Evolutionary conservation across 2,113 vertebrate genomes (phyloP).

Genomic region (Siniperca chuatsi): DNA sequence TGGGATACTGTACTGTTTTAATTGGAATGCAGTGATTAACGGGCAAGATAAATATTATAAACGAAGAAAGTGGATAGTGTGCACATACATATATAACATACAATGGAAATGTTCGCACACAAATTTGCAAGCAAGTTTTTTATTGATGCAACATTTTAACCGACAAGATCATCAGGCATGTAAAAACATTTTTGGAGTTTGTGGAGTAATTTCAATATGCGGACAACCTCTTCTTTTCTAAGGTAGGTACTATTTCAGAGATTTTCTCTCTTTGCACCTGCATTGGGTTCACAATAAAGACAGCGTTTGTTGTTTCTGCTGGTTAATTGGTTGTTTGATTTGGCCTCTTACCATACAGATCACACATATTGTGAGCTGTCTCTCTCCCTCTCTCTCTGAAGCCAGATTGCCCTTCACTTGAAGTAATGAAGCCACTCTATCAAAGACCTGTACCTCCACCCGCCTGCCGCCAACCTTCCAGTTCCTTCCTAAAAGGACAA

Average conservation of each 20-base stretch:
- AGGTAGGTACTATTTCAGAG: not conserved
- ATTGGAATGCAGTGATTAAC: not conserved
- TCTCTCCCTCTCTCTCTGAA: conserved; percentile 52
- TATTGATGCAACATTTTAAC: not conserved
- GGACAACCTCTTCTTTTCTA: not conserved
- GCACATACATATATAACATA: not conserved
- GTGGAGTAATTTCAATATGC: not conserved
- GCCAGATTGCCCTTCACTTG: conserved; percentile 82
- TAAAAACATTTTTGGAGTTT: not conserved
- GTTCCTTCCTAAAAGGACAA: conserved; percentile 57
- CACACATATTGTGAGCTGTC: not conserved
- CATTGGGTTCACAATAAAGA: not conserved
- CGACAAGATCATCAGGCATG: not conserved
- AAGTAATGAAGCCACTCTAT: conserved; percentile 84
- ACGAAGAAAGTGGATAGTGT: not conserved
- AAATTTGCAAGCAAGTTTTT: not conserved
- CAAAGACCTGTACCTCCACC: conserved; percentile 72
- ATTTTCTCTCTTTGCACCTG: not conserved
- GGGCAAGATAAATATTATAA: not conserved
- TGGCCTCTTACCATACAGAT: not conserved
- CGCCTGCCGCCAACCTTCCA: conserved; percentile 47
- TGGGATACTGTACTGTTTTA: not conserved
- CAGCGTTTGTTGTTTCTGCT: conserved; percentile 1
- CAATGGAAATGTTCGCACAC: not conserved
- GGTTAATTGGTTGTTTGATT: conserved; percentile 23